phyloP scores from a whole-genome alignment of 2,113 vertebrate species.

The Litocranius walleri region DNA sequence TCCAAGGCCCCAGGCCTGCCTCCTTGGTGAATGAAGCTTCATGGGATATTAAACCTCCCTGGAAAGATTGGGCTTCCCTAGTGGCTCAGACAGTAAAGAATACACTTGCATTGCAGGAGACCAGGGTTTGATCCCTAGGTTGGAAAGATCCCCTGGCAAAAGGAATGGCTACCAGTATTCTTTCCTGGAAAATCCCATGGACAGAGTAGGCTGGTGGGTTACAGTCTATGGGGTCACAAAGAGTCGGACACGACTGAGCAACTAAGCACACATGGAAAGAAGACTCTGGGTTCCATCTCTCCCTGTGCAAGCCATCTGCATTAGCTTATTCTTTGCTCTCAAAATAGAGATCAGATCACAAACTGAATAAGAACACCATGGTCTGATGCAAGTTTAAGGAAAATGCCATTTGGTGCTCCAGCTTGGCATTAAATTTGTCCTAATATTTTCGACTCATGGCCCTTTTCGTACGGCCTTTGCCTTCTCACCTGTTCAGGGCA shows the following conservation, averaged over 20 bases:
- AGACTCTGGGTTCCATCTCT: not conserved
- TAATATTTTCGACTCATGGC: not conserved
- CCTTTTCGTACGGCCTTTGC: not conserved
- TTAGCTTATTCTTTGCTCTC: not conserved
- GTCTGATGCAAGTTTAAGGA: not conserved
- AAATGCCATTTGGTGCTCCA: not conserved
- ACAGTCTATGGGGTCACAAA: accelerated
- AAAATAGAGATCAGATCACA: not conserved
- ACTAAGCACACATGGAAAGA: not conserved
- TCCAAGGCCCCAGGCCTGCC: not conserved
- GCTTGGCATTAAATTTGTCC: accelerated
- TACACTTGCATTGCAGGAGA: not conserved
- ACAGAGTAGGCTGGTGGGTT: not conserved
- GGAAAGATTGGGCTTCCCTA: not conserved
- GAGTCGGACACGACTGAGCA: not conserved
- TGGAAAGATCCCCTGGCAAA: not conserved
- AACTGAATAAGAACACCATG: not conserved
- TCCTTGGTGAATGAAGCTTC: not conserved
- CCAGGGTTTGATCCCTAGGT: not conserved
- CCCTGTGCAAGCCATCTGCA: too few species aligned
- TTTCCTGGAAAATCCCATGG: not conserved
- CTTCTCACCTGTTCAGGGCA: not conserved
- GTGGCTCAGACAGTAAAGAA: not conserved
- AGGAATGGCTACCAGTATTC: not conserved
- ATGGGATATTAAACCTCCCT: not conserved